Percentiles rank a stretch among this genome's conserved stretches.
Evolutionary conservation across 2,888 invertebrate genomes (phyloP).

Genomic region (Megalurothrips usitatus): DNA sequence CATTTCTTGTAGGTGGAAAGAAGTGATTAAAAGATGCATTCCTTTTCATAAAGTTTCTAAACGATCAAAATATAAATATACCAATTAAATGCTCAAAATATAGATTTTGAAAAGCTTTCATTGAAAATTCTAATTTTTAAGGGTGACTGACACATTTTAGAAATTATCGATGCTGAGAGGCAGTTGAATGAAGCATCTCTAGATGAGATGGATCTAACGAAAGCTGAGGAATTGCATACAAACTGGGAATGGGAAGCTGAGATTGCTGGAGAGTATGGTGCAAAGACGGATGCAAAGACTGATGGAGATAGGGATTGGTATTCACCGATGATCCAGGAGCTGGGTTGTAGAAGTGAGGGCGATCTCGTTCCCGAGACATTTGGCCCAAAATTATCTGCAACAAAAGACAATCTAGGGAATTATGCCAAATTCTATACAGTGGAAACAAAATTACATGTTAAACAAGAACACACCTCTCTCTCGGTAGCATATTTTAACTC

Average conservation of each 20-base stretch:
- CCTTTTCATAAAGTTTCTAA: neutral
- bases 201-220: neutral
- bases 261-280: neutral
- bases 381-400: neutral
- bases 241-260: neutral
- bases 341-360: neutral
- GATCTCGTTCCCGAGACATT: neutral
- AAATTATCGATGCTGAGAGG: neutral
- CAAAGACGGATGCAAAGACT: constrained; percentile 10
- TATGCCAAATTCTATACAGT: neutral
- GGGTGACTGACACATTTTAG: neutral
- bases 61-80: too few relatives aligned
- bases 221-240: neutral
- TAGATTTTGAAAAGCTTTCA: neutral
- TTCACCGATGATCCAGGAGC: constrained; percentile 3
- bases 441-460: neutral
- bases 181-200: constrained; percentile 13
- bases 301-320: neutral
- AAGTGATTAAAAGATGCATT: neutral
- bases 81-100: neutral
- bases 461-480: neutral
- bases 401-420: too few relatives aligned
- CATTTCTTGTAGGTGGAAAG: neutral
- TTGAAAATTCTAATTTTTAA: too few relatives aligned
- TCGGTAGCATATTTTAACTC: constrained; percentile 7